A percentile compares a stretch with the other conserved stretches of the same genome.
Evolutionary conservation across 2,113 vertebrate genomes (phyloP).

Genomic region (Potamarius usumacintae): DNA sequence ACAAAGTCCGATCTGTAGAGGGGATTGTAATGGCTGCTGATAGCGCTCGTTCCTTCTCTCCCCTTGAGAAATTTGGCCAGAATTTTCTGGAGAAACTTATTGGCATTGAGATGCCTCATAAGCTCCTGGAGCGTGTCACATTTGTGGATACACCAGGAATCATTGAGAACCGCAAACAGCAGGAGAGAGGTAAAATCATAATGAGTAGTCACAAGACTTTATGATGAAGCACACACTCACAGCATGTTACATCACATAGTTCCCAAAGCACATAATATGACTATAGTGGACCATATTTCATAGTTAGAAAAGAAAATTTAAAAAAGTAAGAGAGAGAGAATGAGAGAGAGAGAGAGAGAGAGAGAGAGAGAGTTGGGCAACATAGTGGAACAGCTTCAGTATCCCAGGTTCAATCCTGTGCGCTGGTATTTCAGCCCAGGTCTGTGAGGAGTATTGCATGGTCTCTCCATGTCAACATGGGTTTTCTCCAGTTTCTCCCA

Average conservation of each 20-base stretch:
- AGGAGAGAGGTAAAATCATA: slow-evolving; percentile 86
- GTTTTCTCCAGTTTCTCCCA: not conserved
- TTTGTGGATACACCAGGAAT: slow-evolving; percentile 97
- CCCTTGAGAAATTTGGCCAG: slow-evolving; percentile 97
- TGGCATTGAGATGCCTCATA: slow-evolving; percentile 96
- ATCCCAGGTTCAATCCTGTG: not conserved
- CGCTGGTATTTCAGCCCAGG: not conserved
- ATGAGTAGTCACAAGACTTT: not conserved
- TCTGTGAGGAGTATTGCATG: not conserved
- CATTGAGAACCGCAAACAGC: slow-evolving; percentile 98
- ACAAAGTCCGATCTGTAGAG: slow-evolving; percentile 94
- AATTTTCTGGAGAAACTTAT: slow-evolving; percentile 97
- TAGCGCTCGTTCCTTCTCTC: slow-evolving; percentile 91
- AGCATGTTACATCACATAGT: not conserved
- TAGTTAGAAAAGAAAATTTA: not conserved
- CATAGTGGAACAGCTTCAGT: not conserved
- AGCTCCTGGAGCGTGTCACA: slow-evolving; percentile 92
- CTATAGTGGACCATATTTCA: not conserved
- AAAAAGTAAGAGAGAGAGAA: not conserved
- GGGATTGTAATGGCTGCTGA: slow-evolving; percentile 98
- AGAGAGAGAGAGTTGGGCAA: not conserved
- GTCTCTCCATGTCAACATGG: not conserved
- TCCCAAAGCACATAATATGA: not conserved
- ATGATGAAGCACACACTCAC: not conserved
- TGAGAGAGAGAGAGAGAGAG: not conserved